phyloP scores from a whole-genome alignment of 2,888 invertebrate genomes.

The Agonum fuliginosum region DNA sequence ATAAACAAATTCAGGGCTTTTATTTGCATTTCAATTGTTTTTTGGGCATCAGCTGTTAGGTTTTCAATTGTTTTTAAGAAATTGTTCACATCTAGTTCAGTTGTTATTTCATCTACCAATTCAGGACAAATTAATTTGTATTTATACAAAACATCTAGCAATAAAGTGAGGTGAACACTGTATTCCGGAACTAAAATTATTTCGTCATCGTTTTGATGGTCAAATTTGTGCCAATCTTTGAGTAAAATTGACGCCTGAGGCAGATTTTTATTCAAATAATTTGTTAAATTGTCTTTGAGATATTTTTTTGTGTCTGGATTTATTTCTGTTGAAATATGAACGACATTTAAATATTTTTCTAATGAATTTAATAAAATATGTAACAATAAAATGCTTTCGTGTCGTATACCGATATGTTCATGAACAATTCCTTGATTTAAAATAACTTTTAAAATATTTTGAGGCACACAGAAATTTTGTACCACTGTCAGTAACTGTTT shows the following conservation, averaged over 20 bases:
- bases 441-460: slow-evolving; percentile 73
- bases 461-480: slow-evolving; percentile 74
- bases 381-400: slow-evolving; percentile 52
- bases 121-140: slow-evolving; percentile 75
- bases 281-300: slow-evolving; percentile 6
- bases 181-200: slow-evolving; percentile 61
- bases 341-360: slow-evolving; percentile 23
- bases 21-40: slow-evolving; percentile 70
- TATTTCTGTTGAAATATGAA: slow-evolving; percentile 12
- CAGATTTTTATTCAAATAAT: slow-evolving; percentile 65
- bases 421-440: slow-evolving; percentile 69
- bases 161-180: slow-evolving; percentile 67
- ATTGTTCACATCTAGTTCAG: slow-evolving; percentile 57
- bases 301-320: slow-evolving; percentile 8
- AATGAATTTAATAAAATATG: slow-evolving; percentile 44
- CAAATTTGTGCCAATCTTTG: slow-evolving; percentile 68
- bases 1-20: slow-evolving; percentile 72
- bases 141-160: slow-evolving; percentile 76
- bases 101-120: slow-evolving; percentile 70
- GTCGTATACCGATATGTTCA: slow-evolving; percentile 65
- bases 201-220: slow-evolving; percentile 48
- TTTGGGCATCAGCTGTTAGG: slow-evolving; percentile 67
- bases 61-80: slow-evolving; percentile 55
- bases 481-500: slow-evolving; percentile 76
- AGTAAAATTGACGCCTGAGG: slow-evolving; percentile 69